These are phyloP conservation scores for Trachelus iudaicus DNA, from an alignment of 2,888 invertebrate species.

Conservation along the genomic window DNA sequence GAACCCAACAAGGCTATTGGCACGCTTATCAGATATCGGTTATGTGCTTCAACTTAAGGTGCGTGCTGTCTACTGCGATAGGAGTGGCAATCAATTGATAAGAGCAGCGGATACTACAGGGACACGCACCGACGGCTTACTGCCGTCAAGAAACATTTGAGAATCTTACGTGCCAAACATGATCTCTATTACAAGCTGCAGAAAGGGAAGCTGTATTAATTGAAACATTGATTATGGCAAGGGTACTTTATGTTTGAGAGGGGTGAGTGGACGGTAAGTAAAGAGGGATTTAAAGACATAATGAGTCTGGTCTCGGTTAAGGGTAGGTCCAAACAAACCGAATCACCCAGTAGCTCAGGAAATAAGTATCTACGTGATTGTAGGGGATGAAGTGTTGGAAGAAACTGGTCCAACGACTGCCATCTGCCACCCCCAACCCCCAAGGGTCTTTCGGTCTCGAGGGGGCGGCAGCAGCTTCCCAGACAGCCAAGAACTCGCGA, in stretches of 20 bases:
- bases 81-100: conserved; percentile 55
- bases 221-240: background rate
- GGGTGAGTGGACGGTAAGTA: background rate
- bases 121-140: conserved; percentile 39
- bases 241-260: background rate
- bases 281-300: background rate
- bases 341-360: conserved; percentile 7
- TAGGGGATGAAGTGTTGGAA: conserved; percentile 38
- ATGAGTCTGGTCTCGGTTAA: conserved; percentile 8
- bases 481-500: conserved; percentile 40
- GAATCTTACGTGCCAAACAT: background rate
- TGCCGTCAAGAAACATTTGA: background rate
- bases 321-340: background rate
- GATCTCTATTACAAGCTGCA: background rate
- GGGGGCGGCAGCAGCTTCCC: conserved; percentile 10
- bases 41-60: conserved; percentile 52
- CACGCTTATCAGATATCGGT: conserved; percentile 50
- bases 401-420: conserved; percentile 54
- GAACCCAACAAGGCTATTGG: conserved; percentile 29
- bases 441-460: conserved; percentile 46
- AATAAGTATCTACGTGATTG: conserved; percentile 28
- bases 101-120: conserved; percentile 59
- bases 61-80: conserved; percentile 53
- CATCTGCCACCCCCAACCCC: conserved; percentile 59
- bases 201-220: background rate